Percentiles rank a stretch among this genome's conserved stretches.
Evolutionary conservation across 2,797 vertebrate species (phyloP).

Genomic region (Sebastes minor): DNA sequence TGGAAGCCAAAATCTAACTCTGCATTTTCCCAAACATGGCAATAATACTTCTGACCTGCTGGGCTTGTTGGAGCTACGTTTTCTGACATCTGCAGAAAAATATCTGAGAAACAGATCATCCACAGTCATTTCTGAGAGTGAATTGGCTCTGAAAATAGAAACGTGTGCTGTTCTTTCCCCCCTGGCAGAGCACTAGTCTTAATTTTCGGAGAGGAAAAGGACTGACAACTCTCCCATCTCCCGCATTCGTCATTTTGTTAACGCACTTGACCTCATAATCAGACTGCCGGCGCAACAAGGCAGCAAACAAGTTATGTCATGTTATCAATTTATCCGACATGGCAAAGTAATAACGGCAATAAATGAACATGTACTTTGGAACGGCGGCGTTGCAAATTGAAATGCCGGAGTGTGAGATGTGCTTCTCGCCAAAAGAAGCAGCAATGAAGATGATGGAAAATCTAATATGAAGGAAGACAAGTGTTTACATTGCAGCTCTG

Average conservation of each 20-base stretch:
- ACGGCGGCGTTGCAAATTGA: constrained; percentile 74
- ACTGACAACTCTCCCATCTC: constrained; percentile 57
- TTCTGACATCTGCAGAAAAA: neutral
- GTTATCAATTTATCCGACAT: constrained; percentile 81
- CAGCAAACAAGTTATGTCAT: constrained; percentile 78
- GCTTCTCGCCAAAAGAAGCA: constrained; percentile 51
- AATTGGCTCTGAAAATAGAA: constrained; percentile 5
- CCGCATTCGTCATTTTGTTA: constrained; percentile 69
- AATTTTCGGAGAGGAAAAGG: constrained; percentile 33
- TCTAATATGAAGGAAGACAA: constrained; percentile 74
- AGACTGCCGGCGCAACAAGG: constrained; percentile 69
- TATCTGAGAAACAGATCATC: neutral
- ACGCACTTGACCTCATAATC: constrained; percentile 76
- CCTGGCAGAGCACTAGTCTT: neutral
- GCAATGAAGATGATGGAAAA: constrained; percentile 73
- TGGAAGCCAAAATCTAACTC: constrained; percentile 4
- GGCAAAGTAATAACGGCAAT: constrained; percentile 82
- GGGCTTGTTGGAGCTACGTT: neutral
- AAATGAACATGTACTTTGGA: constrained; percentile 76
- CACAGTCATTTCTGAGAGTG: constrained; percentile 3
- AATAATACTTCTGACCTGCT: constrained; percentile 10
- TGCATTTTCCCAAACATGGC: neutral
- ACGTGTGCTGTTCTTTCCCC: neutral
- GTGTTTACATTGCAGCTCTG: constrained; percentile 71
- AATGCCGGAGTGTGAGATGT: constrained; percentile 72